Evolutionary conservation across 2,797 vertebrate species (phyloP), one percentile per base, ranked within the genome.

Genomic region (Capromys pilorides): DNA sequence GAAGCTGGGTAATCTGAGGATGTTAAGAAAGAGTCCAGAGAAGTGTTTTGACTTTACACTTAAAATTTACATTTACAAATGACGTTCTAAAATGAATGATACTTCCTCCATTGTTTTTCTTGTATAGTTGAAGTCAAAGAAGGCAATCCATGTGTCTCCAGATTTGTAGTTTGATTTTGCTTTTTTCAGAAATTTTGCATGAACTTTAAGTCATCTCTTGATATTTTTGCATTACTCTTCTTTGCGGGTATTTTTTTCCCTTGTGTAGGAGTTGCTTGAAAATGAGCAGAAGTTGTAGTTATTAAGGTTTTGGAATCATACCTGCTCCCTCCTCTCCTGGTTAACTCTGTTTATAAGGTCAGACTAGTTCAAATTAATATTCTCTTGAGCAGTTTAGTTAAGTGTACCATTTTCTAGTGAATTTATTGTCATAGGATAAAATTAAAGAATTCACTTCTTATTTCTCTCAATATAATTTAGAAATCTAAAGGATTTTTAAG

Each of bases 161-260:
- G 82, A 80, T 84, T 69, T 88, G 54, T 51, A 85, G 45, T 24
- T 51, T 45, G 67, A 11, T 80, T 91, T 77, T 59, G 41, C n/a
- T 79, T 94, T 95, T 93, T 93, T 24, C 75, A 94, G 33, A 67
- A 95, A 90, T n/a, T 94, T 94, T 81, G 66, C 57, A 77, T 86
- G 59, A 95, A 88, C 49, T 88, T 71, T 83, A 83, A 95, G 79
- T 90, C 91, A 91, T 80, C 57, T 93, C 51, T 86, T 71, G 5
- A 59, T 96, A 59, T 90, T 88, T 78, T 59, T 66, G 49, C 59
- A 59, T 91, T 88, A 73, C 19, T 84, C 26, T 90, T 94, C 62
- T 36, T 85, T 79, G 62, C 93, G 73, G 51, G 54, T 94, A 62
- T 64, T 82, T 85, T 82, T 89, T 59, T 12, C 3, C 54, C 64